These are phyloP conservation scores for Limnephilus auricula DNA, from an alignment of 2,888 invertebrate species.

Conservation along the genomic window DNA sequence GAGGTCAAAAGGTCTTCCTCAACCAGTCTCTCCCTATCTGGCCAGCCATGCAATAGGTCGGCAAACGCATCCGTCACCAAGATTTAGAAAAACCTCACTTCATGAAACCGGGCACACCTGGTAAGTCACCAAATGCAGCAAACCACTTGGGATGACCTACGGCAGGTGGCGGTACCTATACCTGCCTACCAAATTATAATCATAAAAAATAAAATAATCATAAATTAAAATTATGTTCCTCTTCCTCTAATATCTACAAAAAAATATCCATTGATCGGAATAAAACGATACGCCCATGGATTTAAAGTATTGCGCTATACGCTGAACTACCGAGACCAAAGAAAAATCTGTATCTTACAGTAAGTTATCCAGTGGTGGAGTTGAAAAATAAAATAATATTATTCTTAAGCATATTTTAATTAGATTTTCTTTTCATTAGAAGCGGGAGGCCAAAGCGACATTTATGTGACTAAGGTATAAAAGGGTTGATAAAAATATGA, in stretches of 20 bases:
- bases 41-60: too few species aligned
- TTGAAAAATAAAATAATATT: slow-evolving; percentile 51
- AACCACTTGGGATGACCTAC: too few species aligned
- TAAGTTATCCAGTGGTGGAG: slow-evolving; percentile 21
- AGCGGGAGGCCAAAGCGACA: slow-evolving; percentile 51
- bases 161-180: too few species aligned
- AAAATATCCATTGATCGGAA: background rate
- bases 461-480: slow-evolving; percentile 57
- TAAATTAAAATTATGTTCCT: too few species aligned
- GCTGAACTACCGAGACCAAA: background rate
- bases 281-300: background rate
- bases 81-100: too few species aligned
- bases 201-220: too few species aligned
- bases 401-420: slow-evolving; percentile 61
- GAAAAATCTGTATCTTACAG: background rate
- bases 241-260: background rate
- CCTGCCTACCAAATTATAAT: too few species aligned
- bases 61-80: too few species aligned
- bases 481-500: slow-evolving; percentile 40
- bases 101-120: too few species aligned
- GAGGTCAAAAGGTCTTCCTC: too few species aligned
- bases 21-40: too few species aligned
- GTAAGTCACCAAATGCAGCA: too few species aligned
- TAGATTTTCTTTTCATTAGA: slow-evolving; percentile 64
- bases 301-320: background rate